Conservation (phyloP, 2,797 vertebrate genomes). For the Novumbra hubbsi region DNA sequence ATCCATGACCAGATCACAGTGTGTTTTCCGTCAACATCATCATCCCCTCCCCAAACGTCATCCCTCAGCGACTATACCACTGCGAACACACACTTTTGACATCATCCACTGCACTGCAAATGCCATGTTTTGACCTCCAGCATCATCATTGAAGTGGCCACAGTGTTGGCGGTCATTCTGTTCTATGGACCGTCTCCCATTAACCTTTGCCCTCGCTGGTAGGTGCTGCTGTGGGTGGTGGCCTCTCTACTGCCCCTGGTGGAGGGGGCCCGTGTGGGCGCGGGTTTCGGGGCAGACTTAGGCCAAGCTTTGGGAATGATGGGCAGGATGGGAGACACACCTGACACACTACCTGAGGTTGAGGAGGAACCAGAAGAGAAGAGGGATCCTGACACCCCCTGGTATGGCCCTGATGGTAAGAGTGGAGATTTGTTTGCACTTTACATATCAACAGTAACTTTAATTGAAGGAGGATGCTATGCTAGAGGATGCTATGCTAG, state of each 20-base stretch:
- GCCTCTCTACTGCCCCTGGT: conserved; percentile 73
- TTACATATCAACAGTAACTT: neutral
- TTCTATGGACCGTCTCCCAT: neutral
- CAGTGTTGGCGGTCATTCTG: neutral
- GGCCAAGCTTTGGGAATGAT: conserved; percentile 50
- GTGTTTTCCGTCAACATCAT: too few relatives aligned
- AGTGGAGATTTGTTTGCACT: neutral
- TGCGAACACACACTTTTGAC: neutral
- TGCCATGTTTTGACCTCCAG: neutral
- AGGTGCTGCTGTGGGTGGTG: conserved; percentile 75
- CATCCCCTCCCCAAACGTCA: too few relatives aligned
- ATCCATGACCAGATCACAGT: too few relatives aligned
- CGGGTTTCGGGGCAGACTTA: conserved; percentile 41
- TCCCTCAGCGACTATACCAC: too few relatives aligned
- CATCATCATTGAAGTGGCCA: neutral
- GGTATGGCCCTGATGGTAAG: conserved; percentile 66
- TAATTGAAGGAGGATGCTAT: too few relatives aligned
- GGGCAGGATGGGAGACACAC: conserved; percentile 60
- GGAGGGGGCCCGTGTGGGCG: conserved; percentile 62
- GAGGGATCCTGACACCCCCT: conserved; percentile 62
- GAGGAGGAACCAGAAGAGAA: conserved; percentile 62
- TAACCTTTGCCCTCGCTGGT: conserved; percentile 3
- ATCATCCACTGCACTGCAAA: neutral
- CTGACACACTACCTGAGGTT: conserved; percentile 67
- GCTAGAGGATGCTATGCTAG: neutral